These are phyloP conservation scores for Anthoptus insignis DNA, from an alignment of 2,888 invertebrate species.

Conservation along the genomic window DNA sequence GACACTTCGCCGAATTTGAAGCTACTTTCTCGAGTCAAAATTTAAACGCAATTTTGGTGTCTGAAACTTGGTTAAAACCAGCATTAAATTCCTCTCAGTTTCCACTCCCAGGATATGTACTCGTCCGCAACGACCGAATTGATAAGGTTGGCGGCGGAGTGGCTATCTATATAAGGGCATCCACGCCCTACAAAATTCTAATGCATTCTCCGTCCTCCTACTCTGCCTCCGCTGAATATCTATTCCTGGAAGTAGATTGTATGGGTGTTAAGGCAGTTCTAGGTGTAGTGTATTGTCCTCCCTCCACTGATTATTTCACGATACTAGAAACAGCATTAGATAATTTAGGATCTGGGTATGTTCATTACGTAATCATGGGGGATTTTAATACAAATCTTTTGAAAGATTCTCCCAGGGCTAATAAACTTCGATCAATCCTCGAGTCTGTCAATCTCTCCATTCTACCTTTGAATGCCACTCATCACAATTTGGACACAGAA, in stretches of 20 bases:
- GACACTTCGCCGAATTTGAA: not conserved
- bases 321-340: not conserved
- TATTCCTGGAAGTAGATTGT: not conserved
- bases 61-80: conserved; percentile 1
- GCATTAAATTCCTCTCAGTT: not conserved
- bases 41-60: not conserved
- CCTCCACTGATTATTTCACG: not conserved
- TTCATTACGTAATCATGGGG: not conserved
- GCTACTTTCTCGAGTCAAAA: not conserved
- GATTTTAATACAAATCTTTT: not conserved
- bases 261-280: not conserved
- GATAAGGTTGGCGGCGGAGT: not conserved
- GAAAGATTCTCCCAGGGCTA: too few species aligned
- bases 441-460: too few species aligned
- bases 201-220: not conserved
- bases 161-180: not conserved
- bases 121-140: not conserved
- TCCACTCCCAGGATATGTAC: not conserved
- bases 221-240: not conserved
- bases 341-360: not conserved
- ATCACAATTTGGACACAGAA: too few species aligned
- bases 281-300: not conserved
- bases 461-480: too few species aligned
- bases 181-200: not conserved
- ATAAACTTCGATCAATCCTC: too few species aligned